These are phyloP conservation scores for Eulacestoma nigropectus DNA, from an alignment of 2,113 vertebrate genomes.

Conservation along the genomic window DNA sequence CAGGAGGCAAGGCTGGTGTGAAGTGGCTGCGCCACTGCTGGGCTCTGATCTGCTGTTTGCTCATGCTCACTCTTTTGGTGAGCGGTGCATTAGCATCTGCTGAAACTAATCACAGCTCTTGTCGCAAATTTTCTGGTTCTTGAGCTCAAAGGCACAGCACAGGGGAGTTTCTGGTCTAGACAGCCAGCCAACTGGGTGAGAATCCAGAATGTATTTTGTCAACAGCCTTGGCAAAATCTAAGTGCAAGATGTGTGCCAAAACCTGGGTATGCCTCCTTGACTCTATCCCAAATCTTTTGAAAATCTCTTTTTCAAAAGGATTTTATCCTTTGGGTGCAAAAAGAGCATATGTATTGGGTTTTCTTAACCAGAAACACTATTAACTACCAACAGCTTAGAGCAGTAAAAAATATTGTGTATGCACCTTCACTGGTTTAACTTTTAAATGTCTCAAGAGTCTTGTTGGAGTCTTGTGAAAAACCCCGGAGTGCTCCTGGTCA, in stretches of 20 bases:
- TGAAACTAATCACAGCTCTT: background rate
- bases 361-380: background rate
- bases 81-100: background rate
- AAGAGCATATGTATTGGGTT: rapidly evolving
- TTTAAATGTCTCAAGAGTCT: background rate
- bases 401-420: background rate
- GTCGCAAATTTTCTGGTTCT: background rate
- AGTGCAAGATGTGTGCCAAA: background rate
- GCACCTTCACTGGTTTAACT: background rate
- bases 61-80: background rate
- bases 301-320: background rate
- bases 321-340: background rate
- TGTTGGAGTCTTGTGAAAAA: background rate
- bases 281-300: background rate
- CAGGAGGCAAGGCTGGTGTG: background rate
- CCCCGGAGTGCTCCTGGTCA: background rate
- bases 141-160: background rate
- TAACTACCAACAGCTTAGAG: background rate
- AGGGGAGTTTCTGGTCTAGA: background rate
- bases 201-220: background rate
- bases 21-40: rapidly evolving
- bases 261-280: background rate
- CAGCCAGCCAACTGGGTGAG: background rate
- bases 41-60: background rate
- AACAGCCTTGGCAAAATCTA: background rate